Conservation (phyloP, 2,797 vertebrate species). For the Pantherophis vulpinus region DNA sequence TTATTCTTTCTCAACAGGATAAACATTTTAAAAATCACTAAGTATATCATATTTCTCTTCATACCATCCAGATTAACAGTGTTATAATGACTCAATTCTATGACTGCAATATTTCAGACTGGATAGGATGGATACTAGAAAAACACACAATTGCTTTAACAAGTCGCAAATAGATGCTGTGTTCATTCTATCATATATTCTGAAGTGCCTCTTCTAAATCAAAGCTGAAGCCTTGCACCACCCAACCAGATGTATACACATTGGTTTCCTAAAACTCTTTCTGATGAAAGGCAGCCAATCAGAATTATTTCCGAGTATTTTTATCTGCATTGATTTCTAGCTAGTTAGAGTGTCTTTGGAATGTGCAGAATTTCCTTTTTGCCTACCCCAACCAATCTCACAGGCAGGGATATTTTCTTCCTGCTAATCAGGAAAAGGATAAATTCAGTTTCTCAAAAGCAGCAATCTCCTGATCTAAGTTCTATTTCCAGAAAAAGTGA, state of each 20-base stretch:
- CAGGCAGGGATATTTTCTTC: neutral
- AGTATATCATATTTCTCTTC: neutral
- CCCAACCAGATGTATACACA: neutral
- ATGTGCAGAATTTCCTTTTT: conserved; percentile 8
- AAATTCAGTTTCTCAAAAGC: neutral
- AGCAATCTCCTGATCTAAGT: neutral
- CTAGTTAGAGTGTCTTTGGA: conserved; percentile 3
- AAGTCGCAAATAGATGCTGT: neutral
- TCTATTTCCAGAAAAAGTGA: neutral
- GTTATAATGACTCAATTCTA: neutral
- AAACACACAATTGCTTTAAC: neutral
- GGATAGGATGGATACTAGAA: neutral
- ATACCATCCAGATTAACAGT: too few relatives aligned
- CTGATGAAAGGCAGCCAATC: neutral
- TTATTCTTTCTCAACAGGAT: neutral
- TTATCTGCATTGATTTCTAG: conserved; percentile 5
- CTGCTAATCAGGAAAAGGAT: neutral
- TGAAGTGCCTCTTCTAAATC: neutral
- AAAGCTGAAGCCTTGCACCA: neutral
- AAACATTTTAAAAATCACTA: neutral
- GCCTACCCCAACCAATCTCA: neutral
- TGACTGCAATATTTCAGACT: neutral
- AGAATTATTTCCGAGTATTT: neutral
- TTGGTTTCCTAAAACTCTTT: neutral
- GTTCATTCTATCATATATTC: neutral